Percentiles rank a stretch among this genome's conserved stretches.
These are phyloP conservation scores for Microcebus griseorufus DNA, from an alignment of 2,113 vertebrate species.

Conservation along the genomic window DNA sequence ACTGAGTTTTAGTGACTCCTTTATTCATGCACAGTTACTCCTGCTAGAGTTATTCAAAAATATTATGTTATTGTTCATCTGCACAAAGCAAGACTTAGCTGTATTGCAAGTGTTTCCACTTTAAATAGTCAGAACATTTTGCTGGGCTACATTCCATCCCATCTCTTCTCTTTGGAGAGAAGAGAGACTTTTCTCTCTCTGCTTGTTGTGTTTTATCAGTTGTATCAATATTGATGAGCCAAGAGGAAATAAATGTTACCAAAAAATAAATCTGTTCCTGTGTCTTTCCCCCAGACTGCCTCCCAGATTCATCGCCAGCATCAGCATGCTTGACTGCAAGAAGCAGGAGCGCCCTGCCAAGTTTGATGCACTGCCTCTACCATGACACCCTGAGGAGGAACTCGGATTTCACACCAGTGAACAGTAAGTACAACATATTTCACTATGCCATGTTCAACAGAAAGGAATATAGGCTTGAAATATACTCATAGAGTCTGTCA, in stretches of 20 bases:
- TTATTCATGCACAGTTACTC: background rate
- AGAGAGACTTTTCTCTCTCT: constrained; percentile 43
- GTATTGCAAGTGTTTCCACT: background rate
- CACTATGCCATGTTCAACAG: background rate
- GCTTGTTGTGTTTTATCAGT: constrained; percentile 37
- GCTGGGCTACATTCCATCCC: constrained; percentile 6
- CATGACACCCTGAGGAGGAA: background rate
- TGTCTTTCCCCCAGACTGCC: background rate
- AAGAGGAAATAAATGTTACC: constrained; percentile 34
- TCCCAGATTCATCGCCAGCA: constrained; percentile 53
- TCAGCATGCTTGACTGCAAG: constrained; percentile 42
- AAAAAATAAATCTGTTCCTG: constrained; percentile 52
- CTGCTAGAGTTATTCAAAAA: background rate
- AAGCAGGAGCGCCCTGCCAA: background rate
- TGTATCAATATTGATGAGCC: constrained; percentile 52
- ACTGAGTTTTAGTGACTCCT: background rate
- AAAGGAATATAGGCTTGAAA: background rate
- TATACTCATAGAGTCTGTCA: background rate
- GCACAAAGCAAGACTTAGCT: background rate
- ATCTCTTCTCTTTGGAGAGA: constrained; percentile 35
- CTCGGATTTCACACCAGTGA: constrained; percentile 25
- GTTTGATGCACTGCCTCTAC: background rate
- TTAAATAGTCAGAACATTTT: background rate
- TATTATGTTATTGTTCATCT: background rate
- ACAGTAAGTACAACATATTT: background rate